Base-by-base conservation (phyloP, 1,140 invertebrate species). In the Sitophilus oryzae region DNA sequence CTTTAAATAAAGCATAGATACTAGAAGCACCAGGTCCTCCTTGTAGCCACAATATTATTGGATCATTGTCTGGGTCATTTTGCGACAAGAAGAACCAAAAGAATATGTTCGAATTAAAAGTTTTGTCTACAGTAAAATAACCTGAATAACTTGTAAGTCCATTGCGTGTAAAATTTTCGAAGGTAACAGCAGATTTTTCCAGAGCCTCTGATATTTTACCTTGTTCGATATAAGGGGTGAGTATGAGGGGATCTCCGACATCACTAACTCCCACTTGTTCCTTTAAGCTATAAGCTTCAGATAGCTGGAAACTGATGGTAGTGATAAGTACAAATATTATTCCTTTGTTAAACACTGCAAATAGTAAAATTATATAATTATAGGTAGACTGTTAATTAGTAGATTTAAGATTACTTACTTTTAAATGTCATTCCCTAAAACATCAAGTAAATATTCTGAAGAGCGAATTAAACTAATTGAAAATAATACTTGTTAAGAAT, bases 31-130 rank as follows among this genome's bases (percentile, higher is more conserved):
- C 86, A 1, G 85, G 86, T 0, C 87, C 82, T 36, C 86, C 86
- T 73, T 89, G 83, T 9, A 89, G 73, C 86, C 86, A 89, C 15
- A 89, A 62, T 2, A 87, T 56, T 2, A 89, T 76, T 9, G 86
- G 86, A 2, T 78, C 77, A 16, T 65, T 66, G 21, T 68, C 66
- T 34, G 65, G 62, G 21, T 71, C 65, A 5, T 60, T 70, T 61
- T 78, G 71, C 0, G 83, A 75, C 15, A 83, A 82, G 63, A 88
- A 88, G 66, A 82, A 88, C 86, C 86, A 88, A 69, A 88, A 87
- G 67, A 85, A 89, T 56, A 84, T 67, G 68, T 88, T 85, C 3
- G 82, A 83, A 59, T 81, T 75, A 57, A 73, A 78, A 2, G 71
- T 66, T 68, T 80, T 74, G 63, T 88, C 78, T 2, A 87, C 80